Conservation (phyloP, 2,797 vertebrate species). For the Sphaeramia orbicularis region DNA sequence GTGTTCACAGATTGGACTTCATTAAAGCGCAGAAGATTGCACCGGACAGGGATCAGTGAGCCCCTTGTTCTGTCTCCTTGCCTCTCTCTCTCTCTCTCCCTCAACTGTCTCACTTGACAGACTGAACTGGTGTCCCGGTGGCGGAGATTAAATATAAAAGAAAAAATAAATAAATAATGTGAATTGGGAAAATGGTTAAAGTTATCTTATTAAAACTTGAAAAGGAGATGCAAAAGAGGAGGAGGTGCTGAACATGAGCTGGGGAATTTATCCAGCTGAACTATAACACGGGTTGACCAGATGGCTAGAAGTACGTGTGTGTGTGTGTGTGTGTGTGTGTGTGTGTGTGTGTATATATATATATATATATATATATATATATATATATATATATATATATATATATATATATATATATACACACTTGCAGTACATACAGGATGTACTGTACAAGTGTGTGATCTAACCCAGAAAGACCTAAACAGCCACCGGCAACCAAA, state of each 20-base stretch:
- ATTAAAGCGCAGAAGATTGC: conserved; percentile 79
- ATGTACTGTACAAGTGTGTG: too few species aligned
- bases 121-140: conserved; percentile 64
- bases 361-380: too few species aligned
- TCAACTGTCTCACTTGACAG: conserved; percentile 50
- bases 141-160: conserved; percentile 75
- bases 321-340: too few species aligned
- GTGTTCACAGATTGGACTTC: conserved; percentile 82
- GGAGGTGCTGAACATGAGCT: conserved; percentile 49
- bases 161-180: conserved; percentile 71
- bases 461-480: too few species aligned
- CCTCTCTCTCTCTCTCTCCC: conserved; percentile 37
- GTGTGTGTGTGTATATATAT: too few species aligned
- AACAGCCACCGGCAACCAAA: too few species aligned
- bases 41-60: conserved; percentile 74
- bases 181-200: conserved; percentile 63
- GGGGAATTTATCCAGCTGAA: conserved; percentile 39
- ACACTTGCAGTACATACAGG: too few species aligned
- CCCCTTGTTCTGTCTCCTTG: conserved; percentile 22
- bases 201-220: conserved; percentile 84
- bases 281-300: too few species aligned
- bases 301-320: too few species aligned
- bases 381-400: too few species aligned
- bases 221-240: conserved; percentile 69
- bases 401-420: too few species aligned